These are phyloP conservation scores for Alcedo quadribrachys DNA, from an alignment of 2,797 vertebrate species.

Conservation along the genomic window DNA sequence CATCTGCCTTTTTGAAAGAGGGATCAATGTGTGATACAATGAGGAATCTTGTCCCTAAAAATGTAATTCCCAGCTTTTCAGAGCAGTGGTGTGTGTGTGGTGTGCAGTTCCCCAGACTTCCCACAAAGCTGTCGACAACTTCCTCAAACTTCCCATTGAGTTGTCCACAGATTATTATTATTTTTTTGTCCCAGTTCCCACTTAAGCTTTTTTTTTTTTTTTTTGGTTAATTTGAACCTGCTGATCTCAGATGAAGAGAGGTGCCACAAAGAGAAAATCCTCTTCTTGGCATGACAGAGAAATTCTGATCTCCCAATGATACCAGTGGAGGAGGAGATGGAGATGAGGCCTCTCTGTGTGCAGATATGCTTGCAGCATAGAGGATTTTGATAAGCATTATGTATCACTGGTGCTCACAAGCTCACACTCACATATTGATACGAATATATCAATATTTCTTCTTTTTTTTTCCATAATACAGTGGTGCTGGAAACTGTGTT, in stretches of 20 bases:
- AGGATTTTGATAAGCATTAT: neutral
- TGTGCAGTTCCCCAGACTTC: neutral
- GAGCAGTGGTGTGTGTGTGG: neutral
- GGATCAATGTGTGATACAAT: neutral
- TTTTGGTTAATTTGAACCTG: neutral
- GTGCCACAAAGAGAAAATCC: neutral
- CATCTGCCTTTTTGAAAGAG: neutral
- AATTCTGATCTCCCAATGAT: neutral
- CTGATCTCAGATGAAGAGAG: neutral
- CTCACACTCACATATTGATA: neutral
- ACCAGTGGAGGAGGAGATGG: neutral
- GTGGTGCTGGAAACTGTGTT: slow-evolving; percentile 26
- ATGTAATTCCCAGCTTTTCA: neutral
- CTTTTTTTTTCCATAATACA: slow-evolving; percentile 1
- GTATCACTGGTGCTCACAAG: neutral
- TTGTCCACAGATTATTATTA: fast-evolving
- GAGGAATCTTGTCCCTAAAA: neutral
- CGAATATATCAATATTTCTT: neutral
- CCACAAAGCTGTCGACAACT: neutral
- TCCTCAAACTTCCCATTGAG: neutral
- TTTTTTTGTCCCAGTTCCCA: neutral
- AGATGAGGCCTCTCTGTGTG: neutral
- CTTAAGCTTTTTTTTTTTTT: neutral
- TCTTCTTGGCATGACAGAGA: neutral
- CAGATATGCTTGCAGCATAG: fast-evolving